These are phyloP conservation scores for Casuarius casuarius DNA, from an alignment of 2,113 vertebrate genomes.

Conservation along the genomic window DNA sequence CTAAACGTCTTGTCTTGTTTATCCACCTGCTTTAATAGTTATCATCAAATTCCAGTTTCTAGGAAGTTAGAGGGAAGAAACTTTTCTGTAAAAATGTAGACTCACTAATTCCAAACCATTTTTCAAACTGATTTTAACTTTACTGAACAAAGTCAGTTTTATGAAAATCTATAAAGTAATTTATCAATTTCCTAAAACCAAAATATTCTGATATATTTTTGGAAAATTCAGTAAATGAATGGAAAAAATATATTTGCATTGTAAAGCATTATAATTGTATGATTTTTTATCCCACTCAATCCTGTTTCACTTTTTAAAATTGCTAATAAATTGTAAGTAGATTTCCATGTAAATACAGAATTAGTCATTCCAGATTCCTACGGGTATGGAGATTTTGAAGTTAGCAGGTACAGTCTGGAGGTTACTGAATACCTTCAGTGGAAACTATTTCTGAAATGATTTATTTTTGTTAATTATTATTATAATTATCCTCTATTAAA, in stretches of 20 bases:
- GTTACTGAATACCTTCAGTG: neutral
- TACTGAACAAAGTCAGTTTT: neutral
- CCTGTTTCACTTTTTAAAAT: neutral
- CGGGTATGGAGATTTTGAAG: neutral
- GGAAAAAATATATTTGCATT: neutral
- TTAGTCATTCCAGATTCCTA: neutral
- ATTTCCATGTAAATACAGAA: neutral
- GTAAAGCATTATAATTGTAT: neutral
- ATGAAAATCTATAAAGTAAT: neutral
- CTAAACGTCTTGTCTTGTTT: neutral
- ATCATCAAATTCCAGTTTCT: neutral
- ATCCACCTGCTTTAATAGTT: fast-evolving
- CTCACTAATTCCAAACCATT: neutral
- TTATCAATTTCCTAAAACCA: neutral
- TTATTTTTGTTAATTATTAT: neutral
- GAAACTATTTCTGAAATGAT: neutral
- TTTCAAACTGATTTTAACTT: neutral
- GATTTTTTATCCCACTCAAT: neutral
- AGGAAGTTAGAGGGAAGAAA: neutral
- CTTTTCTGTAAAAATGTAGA: neutral
- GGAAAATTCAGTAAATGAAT: neutral
- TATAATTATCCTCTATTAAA: neutral
- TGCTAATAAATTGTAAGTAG: neutral
- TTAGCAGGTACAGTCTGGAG: fast-evolving
- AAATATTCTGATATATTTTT: neutral